These are phyloP conservation scores for Hybognathus amarus DNA, from an alignment of 2,797 vertebrate species.

Conservation along the genomic window DNA sequence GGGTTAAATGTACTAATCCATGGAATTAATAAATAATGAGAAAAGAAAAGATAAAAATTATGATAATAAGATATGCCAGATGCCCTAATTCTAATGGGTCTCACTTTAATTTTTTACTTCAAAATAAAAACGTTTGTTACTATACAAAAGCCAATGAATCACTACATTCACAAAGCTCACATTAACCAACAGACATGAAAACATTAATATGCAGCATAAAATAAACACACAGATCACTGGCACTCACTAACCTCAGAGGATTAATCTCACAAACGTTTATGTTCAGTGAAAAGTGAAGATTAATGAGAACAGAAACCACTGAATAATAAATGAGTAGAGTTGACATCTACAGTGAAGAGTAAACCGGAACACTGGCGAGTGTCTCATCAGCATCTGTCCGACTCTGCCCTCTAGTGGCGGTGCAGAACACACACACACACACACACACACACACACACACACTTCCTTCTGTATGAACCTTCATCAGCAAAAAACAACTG, in stretches of 20 bases:
- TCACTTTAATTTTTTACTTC: neutral
- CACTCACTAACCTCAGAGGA: neutral
- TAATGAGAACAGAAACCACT: too few species aligned
- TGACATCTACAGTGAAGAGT: neutral
- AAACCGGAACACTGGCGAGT: neutral
- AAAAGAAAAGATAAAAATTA: too few species aligned
- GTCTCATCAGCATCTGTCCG: neutral
- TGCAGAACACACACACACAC: neutral
- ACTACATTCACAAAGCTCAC: neutral
- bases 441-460: neutral
- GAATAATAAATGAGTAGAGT: neutral
- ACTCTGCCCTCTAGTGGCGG: constrained; percentile 18
- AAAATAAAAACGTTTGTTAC: neutral
- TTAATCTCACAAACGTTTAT: neutral
- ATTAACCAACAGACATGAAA: neutral
- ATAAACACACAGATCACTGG: neutral
- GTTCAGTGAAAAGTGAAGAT: neutral
- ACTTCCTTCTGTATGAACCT: neutral
- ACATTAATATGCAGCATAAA: neutral
- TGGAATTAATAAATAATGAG: neutral
- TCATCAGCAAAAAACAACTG: neutral
- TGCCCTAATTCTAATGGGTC: neutral
- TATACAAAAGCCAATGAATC: neutral
- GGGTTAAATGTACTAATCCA: neutral
- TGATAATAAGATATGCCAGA: neutral